Conservation (phyloP, 1,140 invertebrate genomes). For the Heliothis virescens region DNA sequence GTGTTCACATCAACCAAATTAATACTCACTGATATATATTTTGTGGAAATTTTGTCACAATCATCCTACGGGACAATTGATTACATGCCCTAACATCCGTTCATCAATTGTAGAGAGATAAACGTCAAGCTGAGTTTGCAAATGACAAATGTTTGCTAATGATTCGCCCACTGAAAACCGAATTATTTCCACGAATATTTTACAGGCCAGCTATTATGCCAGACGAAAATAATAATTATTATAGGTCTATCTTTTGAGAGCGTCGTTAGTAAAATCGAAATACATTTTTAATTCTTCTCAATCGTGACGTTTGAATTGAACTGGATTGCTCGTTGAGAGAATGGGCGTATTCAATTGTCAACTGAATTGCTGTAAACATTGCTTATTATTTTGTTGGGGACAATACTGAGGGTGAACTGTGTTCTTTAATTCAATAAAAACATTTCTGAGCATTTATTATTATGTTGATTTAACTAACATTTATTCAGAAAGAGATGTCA, state of each 20-base stretch:
- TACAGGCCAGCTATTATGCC: conserved; percentile 56
- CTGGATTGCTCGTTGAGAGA: conserved; percentile 29
- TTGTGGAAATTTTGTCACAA: conserved; percentile 62
- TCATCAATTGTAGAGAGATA: conserved; percentile 81
- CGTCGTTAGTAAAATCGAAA: conserved; percentile 52
- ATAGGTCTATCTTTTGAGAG: conserved; percentile 47
- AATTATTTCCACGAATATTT: conserved; percentile 66
- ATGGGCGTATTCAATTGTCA: conserved; percentile 20
- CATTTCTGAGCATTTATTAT: neutral
- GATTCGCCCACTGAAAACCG: conserved; percentile 66
- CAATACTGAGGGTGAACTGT: neutral
- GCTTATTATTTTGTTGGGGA: conserved; percentile 15
- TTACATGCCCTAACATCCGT: conserved; percentile 75
- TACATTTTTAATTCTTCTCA: conserved; percentile 51
- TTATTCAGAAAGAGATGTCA: too few species aligned
- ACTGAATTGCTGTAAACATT: conserved; percentile 14
- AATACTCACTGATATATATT: conserved; percentile 59
- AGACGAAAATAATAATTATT: conserved; percentile 56
- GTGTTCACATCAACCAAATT: conserved; percentile 56
- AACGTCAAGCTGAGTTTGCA: conserved; percentile 76
- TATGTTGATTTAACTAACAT: too few species aligned
- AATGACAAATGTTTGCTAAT: conserved; percentile 84
- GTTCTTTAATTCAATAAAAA: neutral
- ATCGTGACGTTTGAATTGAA: conserved; percentile 24
- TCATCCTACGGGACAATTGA: conserved; percentile 75